Percentiles rank a stretch among this genome's conserved stretches.
Conservation (phyloP, 2,113 vertebrate genomes). For the Hipposideros armiger region DNA sequence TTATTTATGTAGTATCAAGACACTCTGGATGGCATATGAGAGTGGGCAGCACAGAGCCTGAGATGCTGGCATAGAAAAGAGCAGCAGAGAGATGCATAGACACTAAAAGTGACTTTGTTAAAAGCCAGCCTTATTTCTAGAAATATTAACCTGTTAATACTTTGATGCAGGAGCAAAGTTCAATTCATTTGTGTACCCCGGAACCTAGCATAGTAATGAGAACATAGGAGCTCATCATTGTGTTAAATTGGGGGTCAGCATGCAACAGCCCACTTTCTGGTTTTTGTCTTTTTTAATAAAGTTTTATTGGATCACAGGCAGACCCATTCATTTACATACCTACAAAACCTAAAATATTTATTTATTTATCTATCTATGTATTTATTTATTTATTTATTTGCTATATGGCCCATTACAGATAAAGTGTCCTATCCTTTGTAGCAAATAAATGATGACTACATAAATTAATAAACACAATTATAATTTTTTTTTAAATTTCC, state of each 20-base stretch:
- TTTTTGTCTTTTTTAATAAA: background rate
- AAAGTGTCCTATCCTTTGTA: background rate
- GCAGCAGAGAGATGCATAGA: background rate
- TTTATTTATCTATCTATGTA: background rate
- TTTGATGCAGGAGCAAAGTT: background rate
- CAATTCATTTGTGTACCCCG: background rate
- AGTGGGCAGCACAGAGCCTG: background rate
- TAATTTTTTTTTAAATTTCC: background rate
- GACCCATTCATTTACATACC: background rate
- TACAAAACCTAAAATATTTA: background rate
- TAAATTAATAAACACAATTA: background rate
- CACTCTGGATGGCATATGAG: background rate
- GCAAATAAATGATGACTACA: background rate
- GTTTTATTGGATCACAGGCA: constrained; percentile 9
- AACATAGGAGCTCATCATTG: background rate
- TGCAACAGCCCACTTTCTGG: background rate
- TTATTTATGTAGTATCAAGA: background rate
- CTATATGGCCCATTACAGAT: background rate
- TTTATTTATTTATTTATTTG: background rate
- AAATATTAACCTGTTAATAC: background rate
- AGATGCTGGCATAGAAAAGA: background rate
- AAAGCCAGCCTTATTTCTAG: background rate
- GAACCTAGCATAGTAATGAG: background rate
- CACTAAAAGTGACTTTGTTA: background rate
- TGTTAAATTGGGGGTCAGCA: background rate